Base-by-base conservation (phyloP, 2,797 vertebrate species). In the Rhinatrema bivittatum region DNA sequence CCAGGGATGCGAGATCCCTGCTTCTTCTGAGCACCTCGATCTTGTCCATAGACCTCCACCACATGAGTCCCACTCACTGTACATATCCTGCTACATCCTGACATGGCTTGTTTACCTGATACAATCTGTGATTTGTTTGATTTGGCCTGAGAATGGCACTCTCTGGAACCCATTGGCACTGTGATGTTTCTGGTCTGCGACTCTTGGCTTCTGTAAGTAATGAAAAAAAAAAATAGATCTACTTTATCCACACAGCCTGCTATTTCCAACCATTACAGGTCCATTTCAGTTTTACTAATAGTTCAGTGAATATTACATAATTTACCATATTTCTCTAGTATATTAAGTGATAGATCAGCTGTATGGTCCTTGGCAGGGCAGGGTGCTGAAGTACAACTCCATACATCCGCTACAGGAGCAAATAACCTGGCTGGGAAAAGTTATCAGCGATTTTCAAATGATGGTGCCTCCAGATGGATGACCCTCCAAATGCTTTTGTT, bases 151-250 rank as follows among this genome's bases (percentile, higher is more conserved):
- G 4, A 16, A 16, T 26, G 2, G 0, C 5, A 29, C 45, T 30
- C 64, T 34, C 33, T 52, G 36, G 20, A 38, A 9, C n/a, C 13
- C 12, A 20, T 25, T 2, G 39, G 29, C 29, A 25, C 20, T 7
- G 4, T 0, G 0, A 10, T 1, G 3, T 36, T 56, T 34, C 0
- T 13, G 36, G 9, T 29, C 50, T 40, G 28, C 17, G 59, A 57
- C 29, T 70, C 64, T 20, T 66, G 74, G 36, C 48, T 63, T 39
- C 78, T 81, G 46, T 4, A 40, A 32, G 32, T 31, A 45, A 47
- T 9, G 9, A 22, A 40, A 27, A 37, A 39, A 16, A 40, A 44
- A 49, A 19, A 47, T 39, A n/a, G 10, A 7, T 13, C 56, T 25
- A 5, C 13, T n/a, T n/a, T n/a, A n/a, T n/a, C n/a, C n/a, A n/a